Evolutionary conservation across 1,140 invertebrate species (phyloP).

Genomic region (Drosophila serrata): DNA sequence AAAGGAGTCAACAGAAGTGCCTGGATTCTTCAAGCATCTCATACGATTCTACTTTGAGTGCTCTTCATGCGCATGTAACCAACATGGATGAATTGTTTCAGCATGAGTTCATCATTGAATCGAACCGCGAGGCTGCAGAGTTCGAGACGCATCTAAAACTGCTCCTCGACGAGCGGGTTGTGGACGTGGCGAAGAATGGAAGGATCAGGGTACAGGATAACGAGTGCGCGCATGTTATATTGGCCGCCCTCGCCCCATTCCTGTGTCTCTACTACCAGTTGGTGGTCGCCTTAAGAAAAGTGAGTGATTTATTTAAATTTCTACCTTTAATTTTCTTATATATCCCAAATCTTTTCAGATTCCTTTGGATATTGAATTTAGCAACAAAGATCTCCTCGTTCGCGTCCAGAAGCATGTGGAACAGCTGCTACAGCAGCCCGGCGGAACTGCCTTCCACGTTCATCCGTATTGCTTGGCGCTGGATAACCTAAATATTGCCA

Average conservation of each 20-base stretch:
- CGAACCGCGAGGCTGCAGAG: conserved; percentile 80
- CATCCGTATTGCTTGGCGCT: conserved; percentile 88
- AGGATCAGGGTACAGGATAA: conserved; percentile 68
- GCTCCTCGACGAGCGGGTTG: conserved; percentile 55
- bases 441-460: conserved; percentile 71
- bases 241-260: conserved; percentile 75
- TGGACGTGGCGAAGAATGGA: conserved; percentile 48
- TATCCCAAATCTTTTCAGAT: conserved; percentile 58
- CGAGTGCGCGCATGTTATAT: conserved; percentile 64
- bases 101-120: conserved; percentile 82
- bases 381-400: conserved; percentile 86
- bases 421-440: conserved; percentile 71
- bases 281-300: conserved; percentile 69
- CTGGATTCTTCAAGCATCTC: conserved; percentile 14
- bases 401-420: conserved; percentile 86
- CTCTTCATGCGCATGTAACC: conserved; percentile 61
- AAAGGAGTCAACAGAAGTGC: conserved; percentile 40
- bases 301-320: conserved; percentile 10
- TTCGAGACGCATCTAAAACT: conserved; percentile 68
- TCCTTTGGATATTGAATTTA: conserved; percentile 62
- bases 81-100: conserved; percentile 75
- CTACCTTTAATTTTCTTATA: not conserved
- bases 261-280: conserved; percentile 79
- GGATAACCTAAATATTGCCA: conserved; percentile 85
- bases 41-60: conserved; percentile 43